Base-by-base conservation (phyloP, 2,888 invertebrate genomes). In the Synanthedon andrenaeformis region DNA sequence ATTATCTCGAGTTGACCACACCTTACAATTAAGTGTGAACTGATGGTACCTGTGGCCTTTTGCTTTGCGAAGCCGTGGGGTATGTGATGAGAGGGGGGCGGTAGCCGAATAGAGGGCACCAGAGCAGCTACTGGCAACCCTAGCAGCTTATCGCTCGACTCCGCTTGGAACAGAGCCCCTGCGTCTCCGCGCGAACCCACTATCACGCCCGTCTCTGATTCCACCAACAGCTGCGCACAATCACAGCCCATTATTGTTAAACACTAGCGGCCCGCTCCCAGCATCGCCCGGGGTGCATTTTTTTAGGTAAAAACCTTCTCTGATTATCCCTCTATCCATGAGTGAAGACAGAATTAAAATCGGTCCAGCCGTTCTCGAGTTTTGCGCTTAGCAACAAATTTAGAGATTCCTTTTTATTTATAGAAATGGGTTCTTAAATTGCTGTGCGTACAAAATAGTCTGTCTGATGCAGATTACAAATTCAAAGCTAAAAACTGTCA, bases 1-100 rank as follows among this genome's bases (percentile, higher is more conserved):
- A 17, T 17, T 17, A 1, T 17, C 17, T 17, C 17, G 17, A 17
- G 17, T 17, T 2, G 17, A 17, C 17, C 17, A 17, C 28, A 6
- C 28, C 28, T 8, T 28, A 28, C 8, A 28, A 8, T 28, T 28
- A 28, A 28, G 28, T 28, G 28, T 28, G 28, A 23, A 23, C 19
- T 23, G 19, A 23, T 23, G 23, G 23, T 64, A 71, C 92, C 92
- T 54, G 92, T 91, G n/a, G 90, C 89, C 61, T 90, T 88, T 68
- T 92, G 92, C 60, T 91, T 92, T 13, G 87, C 80, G 2, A 91
- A 69, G 51, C 80, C 76, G 52, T 78, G 79, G 0, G 88, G 68
- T 52, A 88, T 65, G 0, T 74, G 72, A 4, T 71, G 67, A 49
- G 82, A 84, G 51, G 74, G 71, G 0, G 73, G 59, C 0, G 89